A percentile compares a stretch with the other conserved stretches of the same genome.
These are phyloP conservation scores for Caradrina kadenii DNA, from an alignment of 2,888 invertebrate species.

Conservation along the genomic window DNA sequence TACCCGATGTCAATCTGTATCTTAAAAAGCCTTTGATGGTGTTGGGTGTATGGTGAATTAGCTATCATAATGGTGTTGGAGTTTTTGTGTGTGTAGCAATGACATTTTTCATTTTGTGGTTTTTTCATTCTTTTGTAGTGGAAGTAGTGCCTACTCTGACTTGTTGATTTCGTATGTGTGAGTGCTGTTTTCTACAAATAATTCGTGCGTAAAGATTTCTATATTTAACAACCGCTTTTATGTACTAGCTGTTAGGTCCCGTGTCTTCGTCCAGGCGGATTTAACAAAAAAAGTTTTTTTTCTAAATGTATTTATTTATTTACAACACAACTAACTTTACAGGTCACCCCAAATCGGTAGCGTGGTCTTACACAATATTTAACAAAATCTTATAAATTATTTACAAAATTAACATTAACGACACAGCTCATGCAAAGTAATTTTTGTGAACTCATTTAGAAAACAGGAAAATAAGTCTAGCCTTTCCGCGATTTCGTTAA, in stretches of 20 bases:
- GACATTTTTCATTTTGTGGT: conserved; percentile 62
- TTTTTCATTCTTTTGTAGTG: conserved; percentile 15
- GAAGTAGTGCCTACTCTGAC: not conserved
- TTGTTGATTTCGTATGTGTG: conserved; percentile 10
- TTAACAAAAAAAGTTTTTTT: no score
- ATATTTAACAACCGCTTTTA: not conserved
- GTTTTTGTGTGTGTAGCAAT: conserved; percentile 74
- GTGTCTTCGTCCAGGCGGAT: no score
- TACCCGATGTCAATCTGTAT: conserved; percentile 43
- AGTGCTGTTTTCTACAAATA: conserved; percentile 26
- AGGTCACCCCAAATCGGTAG: no score
- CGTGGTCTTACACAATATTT: no score
- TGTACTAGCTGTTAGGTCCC: not conserved
- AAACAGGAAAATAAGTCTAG: no score
- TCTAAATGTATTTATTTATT: no score
- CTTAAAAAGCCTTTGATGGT: conserved; percentile 45
- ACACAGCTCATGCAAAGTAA: no score
- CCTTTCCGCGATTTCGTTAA: no score
- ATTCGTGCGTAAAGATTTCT: not conserved
- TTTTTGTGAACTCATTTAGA: no score
- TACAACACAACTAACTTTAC: no score
- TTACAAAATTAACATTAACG: no score
- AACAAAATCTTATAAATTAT: no score
- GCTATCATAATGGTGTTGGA: conserved; percentile 62
- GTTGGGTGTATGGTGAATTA: conserved; percentile 69